phyloP scores from a whole-genome alignment of 2,888 invertebrate species.

The Heliconius erato region DNA sequence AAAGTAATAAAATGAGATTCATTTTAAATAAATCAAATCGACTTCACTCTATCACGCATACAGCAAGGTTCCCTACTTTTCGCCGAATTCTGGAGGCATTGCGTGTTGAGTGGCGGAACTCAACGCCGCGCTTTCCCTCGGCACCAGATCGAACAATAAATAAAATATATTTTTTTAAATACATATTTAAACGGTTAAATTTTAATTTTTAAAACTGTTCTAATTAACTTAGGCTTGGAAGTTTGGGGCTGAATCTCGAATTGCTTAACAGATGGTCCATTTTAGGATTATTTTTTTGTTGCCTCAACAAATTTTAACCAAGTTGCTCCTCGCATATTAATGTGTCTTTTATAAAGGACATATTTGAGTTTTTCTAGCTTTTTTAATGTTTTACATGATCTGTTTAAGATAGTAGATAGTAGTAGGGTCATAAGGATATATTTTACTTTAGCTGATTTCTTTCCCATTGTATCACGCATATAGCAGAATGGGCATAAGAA shows the following conservation, averaged over 20 bases:
- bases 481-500: too few species aligned
- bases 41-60: too few species aligned
- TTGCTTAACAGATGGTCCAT: slow-evolving; percentile 9
- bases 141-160: too few species aligned
- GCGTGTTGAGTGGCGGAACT: too few species aligned
- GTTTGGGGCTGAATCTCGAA: background rate
- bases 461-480: too few species aligned
- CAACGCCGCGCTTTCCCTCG: too few species aligned
- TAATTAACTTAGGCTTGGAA: slow-evolving; percentile 6
- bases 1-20: too few species aligned
- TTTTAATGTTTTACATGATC: background rate
- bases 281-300: slow-evolving; percentile 12
- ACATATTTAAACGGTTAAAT: background rate
- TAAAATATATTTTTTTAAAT: too few species aligned
- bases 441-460: background rate
- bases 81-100: too few species aligned
- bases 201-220: slow-evolving; percentile 1
- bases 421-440: background rate
- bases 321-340: slow-evolving; percentile 26
- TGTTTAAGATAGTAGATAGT: too few species aligned
- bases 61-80: too few species aligned
- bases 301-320: slow-evolving; percentile 16
- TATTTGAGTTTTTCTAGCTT: background rate
- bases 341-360: background rate
- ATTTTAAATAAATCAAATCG: too few species aligned